Conservation (phyloP, 1,140 invertebrate genomes). For the Paraescarpia echinospica region DNA sequence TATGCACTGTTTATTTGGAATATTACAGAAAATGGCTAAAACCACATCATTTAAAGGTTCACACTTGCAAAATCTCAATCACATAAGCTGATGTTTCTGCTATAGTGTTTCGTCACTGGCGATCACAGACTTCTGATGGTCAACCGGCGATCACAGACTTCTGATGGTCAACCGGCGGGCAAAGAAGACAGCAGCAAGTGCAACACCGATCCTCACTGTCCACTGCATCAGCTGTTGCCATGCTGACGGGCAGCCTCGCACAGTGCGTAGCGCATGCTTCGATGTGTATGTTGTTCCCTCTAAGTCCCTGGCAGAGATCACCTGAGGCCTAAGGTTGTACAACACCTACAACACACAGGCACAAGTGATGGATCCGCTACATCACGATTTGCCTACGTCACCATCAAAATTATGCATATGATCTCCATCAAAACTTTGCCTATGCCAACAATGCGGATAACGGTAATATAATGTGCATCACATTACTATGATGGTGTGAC, state of each 20-base stretch:
- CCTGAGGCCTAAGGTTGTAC: conserved; percentile 38
- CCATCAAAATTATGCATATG: too few relatives aligned
- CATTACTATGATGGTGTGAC: too few relatives aligned
- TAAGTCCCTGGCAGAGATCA: conserved; percentile 34
- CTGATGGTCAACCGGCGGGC: not conserved
- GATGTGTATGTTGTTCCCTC: conserved; percentile 17
- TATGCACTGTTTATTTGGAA: too few relatives aligned
- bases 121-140: not conserved
- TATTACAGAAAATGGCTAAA: too few relatives aligned
- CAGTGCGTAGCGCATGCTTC: not conserved
- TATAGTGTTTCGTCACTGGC: not conserved
- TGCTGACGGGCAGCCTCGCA: not conserved
- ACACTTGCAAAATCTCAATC: not conserved
- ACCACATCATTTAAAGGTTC: too few relatives aligned
- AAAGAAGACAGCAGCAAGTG: not conserved
- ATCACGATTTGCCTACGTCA: too few relatives aligned
- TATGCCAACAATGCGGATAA: too few relatives aligned
- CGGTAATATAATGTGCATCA: too few relatives aligned
- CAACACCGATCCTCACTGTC: not conserved
- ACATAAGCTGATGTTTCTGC: not conserved
- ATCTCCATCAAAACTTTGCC: too few relatives aligned
- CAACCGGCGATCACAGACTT: not conserved
- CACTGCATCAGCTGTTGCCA: not conserved
- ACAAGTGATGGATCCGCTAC: too few relatives aligned
- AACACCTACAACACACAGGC: conserved; percentile 32